Percentiles rank a stretch among this genome's conserved stretches.
Conservation (phyloP, 2,797 vertebrate genomes). For the Pangasius sanitwongsei region DNA sequence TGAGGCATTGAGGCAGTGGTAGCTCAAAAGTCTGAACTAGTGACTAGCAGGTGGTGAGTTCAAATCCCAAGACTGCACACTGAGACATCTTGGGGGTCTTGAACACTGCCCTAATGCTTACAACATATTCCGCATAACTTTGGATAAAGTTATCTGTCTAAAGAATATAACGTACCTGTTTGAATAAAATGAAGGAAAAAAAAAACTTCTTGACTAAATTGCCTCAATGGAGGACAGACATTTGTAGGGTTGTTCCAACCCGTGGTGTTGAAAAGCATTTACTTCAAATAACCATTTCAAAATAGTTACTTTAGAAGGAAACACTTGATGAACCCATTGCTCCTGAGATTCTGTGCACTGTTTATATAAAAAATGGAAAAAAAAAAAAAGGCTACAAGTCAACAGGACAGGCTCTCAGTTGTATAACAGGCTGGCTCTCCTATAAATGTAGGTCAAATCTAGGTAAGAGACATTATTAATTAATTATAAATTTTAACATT, state of each 20-base stretch:
- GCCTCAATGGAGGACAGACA: neutral
- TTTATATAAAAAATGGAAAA: too few relatives aligned
- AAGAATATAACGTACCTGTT: neutral
- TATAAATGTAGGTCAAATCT: too few relatives aligned
- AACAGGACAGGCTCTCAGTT: too few relatives aligned
- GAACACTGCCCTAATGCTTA: neutral
- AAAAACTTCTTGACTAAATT: too few relatives aligned
- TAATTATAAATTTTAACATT: too few relatives aligned
- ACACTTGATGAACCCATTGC: too few relatives aligned
- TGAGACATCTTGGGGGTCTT: neutral
- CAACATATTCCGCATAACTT: neutral
- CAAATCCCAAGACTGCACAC: neutral
- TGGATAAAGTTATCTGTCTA: too few relatives aligned
- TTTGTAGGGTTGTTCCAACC: neutral
- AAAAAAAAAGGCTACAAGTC: too few relatives aligned
- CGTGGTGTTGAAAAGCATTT: neutral
- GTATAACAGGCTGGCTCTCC: too few relatives aligned
- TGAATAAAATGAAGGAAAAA: neutral
- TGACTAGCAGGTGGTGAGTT: neutral
- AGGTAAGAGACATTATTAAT: neutral
- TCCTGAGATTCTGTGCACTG: too few relatives aligned
- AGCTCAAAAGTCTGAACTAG: neutral
- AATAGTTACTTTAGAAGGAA: neutral
- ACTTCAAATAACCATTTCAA: neutral
- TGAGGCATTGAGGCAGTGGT: neutral